Conservation (phyloP, 2,888 invertebrate species). For the Scelioninae gen. 2 region DNA sequence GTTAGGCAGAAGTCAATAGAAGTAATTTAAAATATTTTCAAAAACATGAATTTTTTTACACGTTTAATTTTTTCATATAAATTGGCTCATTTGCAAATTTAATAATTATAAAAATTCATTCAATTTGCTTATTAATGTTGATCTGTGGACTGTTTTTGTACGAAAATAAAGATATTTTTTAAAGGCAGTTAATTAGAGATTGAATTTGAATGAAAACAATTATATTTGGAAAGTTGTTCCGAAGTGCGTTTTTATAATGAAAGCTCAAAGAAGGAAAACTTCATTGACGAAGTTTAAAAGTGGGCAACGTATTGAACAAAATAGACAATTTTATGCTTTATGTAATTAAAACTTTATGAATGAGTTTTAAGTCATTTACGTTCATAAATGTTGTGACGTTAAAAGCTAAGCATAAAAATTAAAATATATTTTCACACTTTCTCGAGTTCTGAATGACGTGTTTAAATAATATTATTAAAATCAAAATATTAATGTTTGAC, state of each 20-base stretch:
- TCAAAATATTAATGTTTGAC: no score
- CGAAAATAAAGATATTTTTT: no score
- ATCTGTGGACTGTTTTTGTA: no score
- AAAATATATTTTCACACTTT: conserved; percentile 4
- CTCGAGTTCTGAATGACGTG: no score
- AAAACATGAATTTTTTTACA: no score
- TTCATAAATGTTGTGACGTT: conserved; percentile 4
- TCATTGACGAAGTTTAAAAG: conserved; percentile 18
- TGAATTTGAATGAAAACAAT: conserved; percentile 21
- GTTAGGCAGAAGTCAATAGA: no score
- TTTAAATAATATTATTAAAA: no score
- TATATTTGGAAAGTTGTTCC: conserved; percentile 1
- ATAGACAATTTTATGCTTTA: conserved; percentile 6
- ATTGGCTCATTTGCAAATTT: no score
- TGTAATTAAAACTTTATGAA: conserved; percentile 26
- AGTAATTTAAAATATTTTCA: no score
- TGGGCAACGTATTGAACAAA: conserved; percentile 9
- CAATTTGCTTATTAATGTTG: no score
- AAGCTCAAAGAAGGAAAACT: conserved; percentile 11
- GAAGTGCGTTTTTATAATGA: conserved; percentile 14
- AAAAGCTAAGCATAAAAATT: conserved; percentile 1
- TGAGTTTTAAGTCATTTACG: conserved; percentile 24
- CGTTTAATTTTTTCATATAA: no score
- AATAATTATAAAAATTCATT: no score
- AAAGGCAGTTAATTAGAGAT: conserved; percentile 4